Evolutionary conservation across 2,797 vertebrate genomes (phyloP).

Genomic region (Crenuchus spilurus): DNA sequence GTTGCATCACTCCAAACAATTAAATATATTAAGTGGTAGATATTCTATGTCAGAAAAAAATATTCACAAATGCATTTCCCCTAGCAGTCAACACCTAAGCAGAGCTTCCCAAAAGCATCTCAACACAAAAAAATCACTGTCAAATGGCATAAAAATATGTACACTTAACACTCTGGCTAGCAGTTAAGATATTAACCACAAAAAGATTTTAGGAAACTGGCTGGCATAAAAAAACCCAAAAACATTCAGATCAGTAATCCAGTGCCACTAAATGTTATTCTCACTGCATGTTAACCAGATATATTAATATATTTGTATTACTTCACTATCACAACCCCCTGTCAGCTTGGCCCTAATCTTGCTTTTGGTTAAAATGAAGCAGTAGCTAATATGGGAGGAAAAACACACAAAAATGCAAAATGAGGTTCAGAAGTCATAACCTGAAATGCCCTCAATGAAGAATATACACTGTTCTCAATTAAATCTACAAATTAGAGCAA

Average conservation of each 20-base stretch:
- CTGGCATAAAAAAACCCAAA: background rate
- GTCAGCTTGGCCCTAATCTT: no score
- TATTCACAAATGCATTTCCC: background rate
- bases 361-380: no score
- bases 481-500: background rate
- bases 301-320: no score
- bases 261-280: no score
- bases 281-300: no score
- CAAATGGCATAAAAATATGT: background rate
- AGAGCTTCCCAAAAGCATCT: background rate
- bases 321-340: no score
- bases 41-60: background rate
- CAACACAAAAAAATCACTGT: background rate
- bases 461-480: conserved; percentile 17
- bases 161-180: background rate
- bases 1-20: background rate
- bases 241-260: no score
- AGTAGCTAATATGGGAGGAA: no score
- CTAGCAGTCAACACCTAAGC: background rate
- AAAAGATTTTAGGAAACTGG: background rate
- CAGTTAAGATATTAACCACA: background rate
- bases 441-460: no score
- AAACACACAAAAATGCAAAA: background rate
- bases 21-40: background rate
- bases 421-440: background rate